Evolutionary conservation across 2,888 invertebrate genomes (phyloP).

Genomic region (Caenorhabditis macrosperma): DNA sequence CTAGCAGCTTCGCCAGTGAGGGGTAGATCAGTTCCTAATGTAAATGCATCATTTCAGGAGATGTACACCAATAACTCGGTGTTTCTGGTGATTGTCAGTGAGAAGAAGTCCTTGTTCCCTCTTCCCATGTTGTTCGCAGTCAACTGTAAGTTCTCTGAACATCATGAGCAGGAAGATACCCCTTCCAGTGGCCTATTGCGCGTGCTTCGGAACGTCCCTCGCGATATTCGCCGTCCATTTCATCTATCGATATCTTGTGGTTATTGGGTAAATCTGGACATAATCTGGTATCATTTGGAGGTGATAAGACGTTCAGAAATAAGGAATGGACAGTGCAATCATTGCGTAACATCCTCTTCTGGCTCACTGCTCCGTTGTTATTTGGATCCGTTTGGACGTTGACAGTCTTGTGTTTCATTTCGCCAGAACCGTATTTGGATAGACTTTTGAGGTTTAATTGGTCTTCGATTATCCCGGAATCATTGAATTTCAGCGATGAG

Average conservation of each 20-base stretch:
- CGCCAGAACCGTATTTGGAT: not conserved
- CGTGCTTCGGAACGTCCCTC: conserved; percentile 9
- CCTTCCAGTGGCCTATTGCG: not conserved
- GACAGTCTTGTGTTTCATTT: not conserved
- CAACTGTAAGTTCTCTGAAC: not conserved
- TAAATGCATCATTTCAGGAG: not conserved
- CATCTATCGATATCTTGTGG: conserved; percentile 7
- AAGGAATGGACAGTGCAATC: not conserved
- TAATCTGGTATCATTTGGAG: too few relatives aligned
- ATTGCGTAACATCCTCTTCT: not conserved
- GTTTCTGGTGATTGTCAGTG: conserved; percentile 1
- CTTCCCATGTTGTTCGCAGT: not conserved
- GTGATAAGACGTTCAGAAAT: not conserved
- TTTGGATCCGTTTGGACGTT: not conserved
- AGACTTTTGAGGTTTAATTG: not conserved
- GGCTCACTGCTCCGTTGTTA: not conserved
- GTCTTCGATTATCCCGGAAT: not conserved
- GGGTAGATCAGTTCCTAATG: not conserved
- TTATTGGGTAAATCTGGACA: not conserved
- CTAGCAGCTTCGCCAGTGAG: not conserved
- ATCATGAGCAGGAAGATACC: not conserved
- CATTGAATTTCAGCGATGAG: not conserved
- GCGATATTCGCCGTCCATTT: conserved; percentile 15
- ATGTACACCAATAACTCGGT: conserved; percentile 1
- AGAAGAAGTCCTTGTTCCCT: not conserved